Percentiles rank a stretch among this genome's conserved stretches.
phyloP scores from a whole-genome alignment of 2,113 vertebrate species.

The Melanerpes formicivorus region DNA sequence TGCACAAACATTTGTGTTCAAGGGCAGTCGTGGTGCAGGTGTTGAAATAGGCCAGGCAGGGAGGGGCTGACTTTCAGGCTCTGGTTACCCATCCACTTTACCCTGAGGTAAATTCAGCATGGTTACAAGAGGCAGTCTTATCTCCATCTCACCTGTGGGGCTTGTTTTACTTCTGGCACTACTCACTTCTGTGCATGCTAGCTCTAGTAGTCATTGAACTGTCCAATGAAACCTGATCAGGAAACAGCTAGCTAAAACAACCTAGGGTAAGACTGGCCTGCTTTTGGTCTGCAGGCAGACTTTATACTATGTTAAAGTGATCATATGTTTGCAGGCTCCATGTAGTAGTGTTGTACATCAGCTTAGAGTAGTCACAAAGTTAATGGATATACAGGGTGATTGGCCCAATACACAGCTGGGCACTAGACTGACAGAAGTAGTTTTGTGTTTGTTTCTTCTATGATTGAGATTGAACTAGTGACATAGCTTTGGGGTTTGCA shows the following conservation, averaged over 20 bases:
- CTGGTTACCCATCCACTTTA: background rate
- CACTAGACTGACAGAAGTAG: background rate
- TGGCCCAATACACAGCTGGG: background rate
- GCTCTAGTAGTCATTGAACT: background rate
- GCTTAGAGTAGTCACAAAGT: background rate
- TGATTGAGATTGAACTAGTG: background rate
- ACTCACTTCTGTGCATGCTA: background rate
- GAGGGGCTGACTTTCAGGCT: background rate
- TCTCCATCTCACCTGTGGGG: background rate
- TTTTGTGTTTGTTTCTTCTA: background rate
- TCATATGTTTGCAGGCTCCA: rapidly evolving
- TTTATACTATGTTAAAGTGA: background rate
- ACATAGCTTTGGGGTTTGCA: background rate
- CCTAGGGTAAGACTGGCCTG: background rate
- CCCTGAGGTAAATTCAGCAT: background rate
- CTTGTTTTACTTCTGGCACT: background rate
- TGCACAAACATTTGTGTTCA: background rate
- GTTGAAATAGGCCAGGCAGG: background rate
- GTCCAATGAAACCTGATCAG: background rate
- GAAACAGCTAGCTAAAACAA: background rate
- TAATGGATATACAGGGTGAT: background rate
- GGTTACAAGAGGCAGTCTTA: background rate
- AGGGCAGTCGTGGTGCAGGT: rapidly evolving
- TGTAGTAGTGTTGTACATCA: background rate
- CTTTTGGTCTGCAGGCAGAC: background rate